These are phyloP conservation scores for Papilio gigon DNA, from an alignment of 2,888 invertebrate genomes.

Conservation along the genomic window DNA sequence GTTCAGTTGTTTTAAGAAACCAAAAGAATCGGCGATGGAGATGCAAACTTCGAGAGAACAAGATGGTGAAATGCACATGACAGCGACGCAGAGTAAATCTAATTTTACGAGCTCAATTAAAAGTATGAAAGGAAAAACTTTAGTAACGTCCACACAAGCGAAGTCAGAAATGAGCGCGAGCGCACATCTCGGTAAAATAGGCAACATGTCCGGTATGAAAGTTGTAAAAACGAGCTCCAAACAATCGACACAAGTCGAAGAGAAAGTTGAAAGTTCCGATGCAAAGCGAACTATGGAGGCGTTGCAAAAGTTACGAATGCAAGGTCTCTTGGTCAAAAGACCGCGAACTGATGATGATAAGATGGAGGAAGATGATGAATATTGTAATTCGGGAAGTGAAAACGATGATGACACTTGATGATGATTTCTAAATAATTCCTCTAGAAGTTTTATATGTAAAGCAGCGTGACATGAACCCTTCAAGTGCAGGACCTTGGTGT, in stretches of 20 bases:
- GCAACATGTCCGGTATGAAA: constrained; percentile 65
- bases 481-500: not conserved
- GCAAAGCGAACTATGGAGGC: constrained; percentile 69
- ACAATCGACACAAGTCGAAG: constrained; percentile 62
- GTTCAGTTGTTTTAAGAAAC: constrained; percentile 74
- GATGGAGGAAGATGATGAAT: constrained; percentile 52
- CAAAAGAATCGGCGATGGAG: constrained; percentile 68
- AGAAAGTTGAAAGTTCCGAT: constrained; percentile 60
- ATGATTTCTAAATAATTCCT: constrained; percentile 15
- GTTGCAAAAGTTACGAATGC: constrained; percentile 74
- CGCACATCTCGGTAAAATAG: constrained; percentile 64
- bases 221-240: constrained; percentile 65
- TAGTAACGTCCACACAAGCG: constrained; percentile 63
- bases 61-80: constrained; percentile 56
- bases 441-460: not conserved
- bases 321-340: constrained; percentile 74
- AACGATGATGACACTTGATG: constrained; percentile 53
- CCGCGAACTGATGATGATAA: constrained; percentile 61
- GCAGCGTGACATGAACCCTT: not conserved
- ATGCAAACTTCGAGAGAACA: constrained; percentile 48
- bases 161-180: constrained; percentile 64
- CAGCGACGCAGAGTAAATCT: constrained; percentile 60
- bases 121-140: constrained; percentile 62
- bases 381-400: constrained; percentile 53
- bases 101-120: constrained; percentile 64